Base-by-base conservation (phyloP, 2,113 vertebrate genomes). In the Sphaerodactylus townsendi region DNA sequence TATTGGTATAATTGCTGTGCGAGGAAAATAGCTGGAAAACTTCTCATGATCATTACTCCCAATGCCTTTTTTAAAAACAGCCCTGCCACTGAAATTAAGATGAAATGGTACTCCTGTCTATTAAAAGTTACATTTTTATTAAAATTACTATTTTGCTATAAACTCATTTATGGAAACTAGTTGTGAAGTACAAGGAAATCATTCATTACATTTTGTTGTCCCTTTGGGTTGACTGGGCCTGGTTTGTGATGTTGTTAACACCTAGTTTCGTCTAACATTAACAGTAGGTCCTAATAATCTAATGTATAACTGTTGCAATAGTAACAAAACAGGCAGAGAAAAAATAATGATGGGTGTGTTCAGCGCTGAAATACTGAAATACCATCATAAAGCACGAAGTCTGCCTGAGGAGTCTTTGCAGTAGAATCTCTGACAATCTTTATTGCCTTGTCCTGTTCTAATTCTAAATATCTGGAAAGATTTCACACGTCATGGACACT, bases 1-100 rank as follows among this genome's bases (percentile, higher is more conserved):
- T 72, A 46, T 37, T 86, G 76, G 73, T 79, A 1, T 77, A 81
- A 74, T 86, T 37, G 88, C 73, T 84, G 71, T 78, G 73, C 79
- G 10, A 59, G n/a, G 19, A 83, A 88, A 73, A 80, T 62, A 66
- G 65, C 0, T 72, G 39, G 28, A 41, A 53, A 77, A 73, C 6
- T 46, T 85, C 66, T 83, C 79, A 15, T 46, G 62, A 48, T 70
- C 21, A 76, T 85, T 39, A 1, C 50, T 10, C 39, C 65, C 30
- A 1, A 37, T 53, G 73, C 13, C 41, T 78, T 28, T 76, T 86
- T 68, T 65, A 82, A 82, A 70, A 11, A n/a, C n/a, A n/a, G n/a
- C n/a, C n/a, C 50, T 82, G 10, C 65, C 9, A 53, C 35, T 8
- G 28, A 39, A 59, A 62, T 71, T 71, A 81, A 66, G 74, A 86